Percentiles rank a stretch among this genome's conserved stretches.
phyloP scores from a whole-genome alignment of 2,797 vertebrate genomes.

The Mareca penelope region DNA sequence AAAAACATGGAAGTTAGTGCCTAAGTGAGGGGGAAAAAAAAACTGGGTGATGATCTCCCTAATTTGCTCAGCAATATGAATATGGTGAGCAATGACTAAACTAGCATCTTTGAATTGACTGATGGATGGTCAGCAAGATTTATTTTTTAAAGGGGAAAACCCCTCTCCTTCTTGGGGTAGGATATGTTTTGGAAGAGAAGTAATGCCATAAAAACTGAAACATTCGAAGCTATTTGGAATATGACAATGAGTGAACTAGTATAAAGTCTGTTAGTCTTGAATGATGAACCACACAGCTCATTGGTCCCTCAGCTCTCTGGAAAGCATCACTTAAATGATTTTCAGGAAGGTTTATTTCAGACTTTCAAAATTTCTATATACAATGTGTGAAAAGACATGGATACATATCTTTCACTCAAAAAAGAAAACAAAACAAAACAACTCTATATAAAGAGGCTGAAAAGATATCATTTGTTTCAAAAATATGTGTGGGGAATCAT shows the following conservation, averaged over 20 bases:
- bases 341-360: background rate
- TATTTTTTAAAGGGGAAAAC: background rate
- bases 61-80: background rate
- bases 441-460: background rate
- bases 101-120: background rate
- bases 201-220: background rate
- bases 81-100: background rate
- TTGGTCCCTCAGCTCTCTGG: background rate
- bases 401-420: background rate
- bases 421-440: background rate
- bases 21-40: background rate
- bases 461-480: background rate
- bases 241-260: background rate
- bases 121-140: background rate
- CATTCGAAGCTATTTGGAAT: background rate
- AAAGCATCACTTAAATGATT: constrained; percentile 21
- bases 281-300: background rate
- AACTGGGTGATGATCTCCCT: background rate
- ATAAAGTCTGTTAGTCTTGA: background rate
- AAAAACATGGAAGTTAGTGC: background rate
- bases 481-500: background rate
- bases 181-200: background rate
- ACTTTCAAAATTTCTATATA: background rate
- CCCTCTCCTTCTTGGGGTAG: background rate
- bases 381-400: background rate